Evolutionary conservation across 2,797 vertebrate species (phyloP).

Genomic region (Cryptoprocta ferox): DNA sequence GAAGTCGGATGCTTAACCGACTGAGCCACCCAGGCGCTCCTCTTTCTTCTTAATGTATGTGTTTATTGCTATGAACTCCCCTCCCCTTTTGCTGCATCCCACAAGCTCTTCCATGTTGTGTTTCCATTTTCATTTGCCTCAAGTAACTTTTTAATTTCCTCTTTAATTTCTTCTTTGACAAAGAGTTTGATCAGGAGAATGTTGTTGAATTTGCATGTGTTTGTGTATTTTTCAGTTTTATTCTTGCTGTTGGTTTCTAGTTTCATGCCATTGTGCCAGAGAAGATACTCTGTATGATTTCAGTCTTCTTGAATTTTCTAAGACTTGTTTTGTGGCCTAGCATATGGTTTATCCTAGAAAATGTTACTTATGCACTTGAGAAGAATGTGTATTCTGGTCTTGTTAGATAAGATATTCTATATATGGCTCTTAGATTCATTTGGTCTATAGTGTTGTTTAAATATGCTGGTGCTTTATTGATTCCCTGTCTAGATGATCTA

Average conservation of each 20-base stretch:
- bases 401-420: neutral
- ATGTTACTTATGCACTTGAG: neutral
- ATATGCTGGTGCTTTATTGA: neutral
- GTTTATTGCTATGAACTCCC: neutral
- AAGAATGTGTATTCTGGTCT: neutral
- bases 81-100: neutral
- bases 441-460: neutral
- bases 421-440: neutral
- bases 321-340: neutral
- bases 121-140: neutral
- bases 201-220: neutral
- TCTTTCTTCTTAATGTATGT: neutral
- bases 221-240: neutral
- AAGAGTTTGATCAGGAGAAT: neutral
- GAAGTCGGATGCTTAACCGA: too few relatives aligned
- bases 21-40: too few relatives aligned
- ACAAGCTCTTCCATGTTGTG: neutral
- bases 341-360: neutral
- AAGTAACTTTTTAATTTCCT: neutral
- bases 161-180: neutral
- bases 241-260: neutral
- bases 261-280: neutral
- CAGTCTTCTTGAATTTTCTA: neutral
- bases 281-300: neutral
- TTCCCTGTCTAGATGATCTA: neutral